Base-by-base conservation (phyloP, 1,140 invertebrate genomes). In the Drosophila pseudoananassae region DNA sequence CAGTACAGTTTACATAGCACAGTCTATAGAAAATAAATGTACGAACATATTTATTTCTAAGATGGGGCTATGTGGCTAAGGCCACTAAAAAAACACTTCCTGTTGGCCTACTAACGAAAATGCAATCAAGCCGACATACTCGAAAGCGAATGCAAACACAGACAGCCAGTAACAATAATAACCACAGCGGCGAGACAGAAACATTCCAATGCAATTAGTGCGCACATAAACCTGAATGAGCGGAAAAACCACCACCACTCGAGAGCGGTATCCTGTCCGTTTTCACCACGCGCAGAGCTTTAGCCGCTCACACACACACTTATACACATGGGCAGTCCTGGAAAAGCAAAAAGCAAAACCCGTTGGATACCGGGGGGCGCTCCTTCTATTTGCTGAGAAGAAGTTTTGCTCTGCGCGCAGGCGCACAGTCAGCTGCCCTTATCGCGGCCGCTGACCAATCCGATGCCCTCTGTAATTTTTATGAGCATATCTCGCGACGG, bases 381-480 rank as follows among this genome's bases (percentile, higher is more conserved):
- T 70, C 78, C 56, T 88, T 73, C 72, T 83, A 88, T 88, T 88
- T 88, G 84, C 84, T 89, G 83, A 87, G 83, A 78, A 72, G 51
- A 65, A 40, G 56, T 53, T 61, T 45, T 60, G 74, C 83, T 87
- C 81, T 50, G 55, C 36, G 53, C 76, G 53, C 87, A 81, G 80
- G 87, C 88, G 88, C 76, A 74, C 17, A 31, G 20, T 6, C 50
- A 81, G 77, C 83, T 79, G 77, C 88, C 87, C 88, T 74, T 84
- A 76, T 66, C 38, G 4, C 0, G 40, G 14, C 53, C 31, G 10
- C n/a, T 38, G 51, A 52, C 88, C 88, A 90, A 90, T 90, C 82
- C 60, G 57, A 31, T 5, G 6, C 10, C 8, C 23, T 47, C 49
- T 59, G 78, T 50, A 71, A 83, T 61, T 63, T 74, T 81, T 69